Base-by-base conservation (phyloP, 2,113 vertebrate genomes). In the Phaethon lepturus region DNA sequence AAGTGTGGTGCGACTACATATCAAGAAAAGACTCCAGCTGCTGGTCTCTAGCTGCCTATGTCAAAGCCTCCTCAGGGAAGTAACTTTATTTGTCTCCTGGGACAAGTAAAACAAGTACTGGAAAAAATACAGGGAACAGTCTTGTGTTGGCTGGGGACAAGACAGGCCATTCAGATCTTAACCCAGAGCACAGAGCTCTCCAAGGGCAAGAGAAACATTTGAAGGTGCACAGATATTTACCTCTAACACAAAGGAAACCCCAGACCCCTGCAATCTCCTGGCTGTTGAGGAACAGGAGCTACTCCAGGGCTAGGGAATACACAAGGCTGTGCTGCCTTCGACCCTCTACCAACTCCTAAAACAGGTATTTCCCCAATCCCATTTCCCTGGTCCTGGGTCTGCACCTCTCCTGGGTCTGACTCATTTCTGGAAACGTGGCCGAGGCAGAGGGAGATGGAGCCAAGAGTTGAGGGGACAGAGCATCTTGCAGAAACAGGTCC, bases 11-110 rank as follows among this genome's bases (percentile, higher is more conserved):
- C 0, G 23, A 84, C 56, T 95, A 50, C 6, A 1, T 55, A 76
- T 35, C 33, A 72, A 84, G 88, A 93, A 95, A 95, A 87, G 60
- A 64, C 71, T 96, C 89, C 94, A 95, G 71, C 93, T 94, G 97
- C 80, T 92, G 93, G 88, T 93, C 58, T 85, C 91, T 82, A 94
- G 53, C 80, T 95, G 89, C 64, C 80, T 45, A 16, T 91, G 86
- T 93, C 79, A 92, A 92, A 92, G 56, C 58, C 86, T 89, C 80
- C 66, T 71, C 0, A 0, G 80, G 88, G 94, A 82, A 85, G 77
- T 89, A 85, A 89, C 62, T 94, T 91, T 75, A 95, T 95, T 94
- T 0, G 0, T 91, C 91, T 90, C 95, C 26, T 59, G 80, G 84
- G 94, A 93, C 53, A 81, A 85, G 85, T 95, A 95, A 97, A 96